Percentiles rank a stretch among this genome's conserved stretches.
Conservation (phyloP, 2,888 invertebrate genomes). For the Pristionchus mayeri region DNA sequence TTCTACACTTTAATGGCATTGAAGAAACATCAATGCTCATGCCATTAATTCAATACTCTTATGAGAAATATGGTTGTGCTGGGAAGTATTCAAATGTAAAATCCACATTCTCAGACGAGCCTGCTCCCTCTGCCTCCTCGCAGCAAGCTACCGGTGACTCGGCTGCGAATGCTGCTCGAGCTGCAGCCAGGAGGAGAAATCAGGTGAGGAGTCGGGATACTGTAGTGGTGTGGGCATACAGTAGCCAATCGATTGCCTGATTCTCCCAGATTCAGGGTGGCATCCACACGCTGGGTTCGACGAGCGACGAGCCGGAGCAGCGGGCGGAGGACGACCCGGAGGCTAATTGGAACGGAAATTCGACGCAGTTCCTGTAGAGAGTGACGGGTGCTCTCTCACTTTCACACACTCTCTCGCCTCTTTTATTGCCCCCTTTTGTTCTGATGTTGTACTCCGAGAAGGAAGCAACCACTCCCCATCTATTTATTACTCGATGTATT, state of each 20-base stretch:
- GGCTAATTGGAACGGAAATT: constrained; percentile 65
- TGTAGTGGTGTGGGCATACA: too few relatives aligned
- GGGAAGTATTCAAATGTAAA: background rate
- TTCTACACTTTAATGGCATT: too few relatives aligned
- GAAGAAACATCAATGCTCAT: background rate
- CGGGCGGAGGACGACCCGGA: constrained; percentile 55
- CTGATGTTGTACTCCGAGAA: background rate
- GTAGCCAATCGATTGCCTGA: background rate
- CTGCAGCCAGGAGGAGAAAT: constrained; percentile 36
- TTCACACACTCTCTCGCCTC: constrained; percentile 12
- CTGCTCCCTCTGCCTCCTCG: background rate
- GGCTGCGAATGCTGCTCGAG: constrained; percentile 21
- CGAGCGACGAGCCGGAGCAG: constrained; percentile 58
- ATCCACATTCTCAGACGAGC: background rate
- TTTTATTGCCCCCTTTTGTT: background rate
- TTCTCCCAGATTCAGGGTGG: background rate
- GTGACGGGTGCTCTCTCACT: background rate
- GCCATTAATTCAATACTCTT: too few relatives aligned
- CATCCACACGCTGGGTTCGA: constrained; percentile 54
- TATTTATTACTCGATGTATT: constrained; percentile 36
- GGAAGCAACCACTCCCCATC: background rate
- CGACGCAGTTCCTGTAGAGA: constrained; percentile 61
- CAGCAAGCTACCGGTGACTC: background rate
- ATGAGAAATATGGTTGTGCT: background rate
- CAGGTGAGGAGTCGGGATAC: background rate